Evolutionary conservation across 2,888 invertebrate genomes (phyloP), one percentile per base, ranked within the genome.

Genomic region (Euplexia lucipara): DNA sequence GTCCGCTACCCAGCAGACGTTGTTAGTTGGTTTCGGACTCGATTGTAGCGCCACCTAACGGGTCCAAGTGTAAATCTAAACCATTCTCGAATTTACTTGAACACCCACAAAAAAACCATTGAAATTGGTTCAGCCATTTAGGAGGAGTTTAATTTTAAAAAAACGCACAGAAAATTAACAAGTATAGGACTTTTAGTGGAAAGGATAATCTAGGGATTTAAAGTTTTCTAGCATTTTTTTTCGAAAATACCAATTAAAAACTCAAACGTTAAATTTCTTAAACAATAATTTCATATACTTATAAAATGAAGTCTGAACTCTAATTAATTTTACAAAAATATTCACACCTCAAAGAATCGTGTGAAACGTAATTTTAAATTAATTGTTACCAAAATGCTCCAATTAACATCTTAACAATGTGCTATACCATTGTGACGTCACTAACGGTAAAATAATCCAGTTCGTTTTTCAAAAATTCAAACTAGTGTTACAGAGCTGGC

Each of bases 351-450:
- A 49, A 49, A 78, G 37, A 73, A 51, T 62, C 5, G 37, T 75
- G 49, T 54, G 54, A 78, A 78, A 51, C 8, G 16, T 58, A 45
- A 48, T 53, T 64, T 45, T 45, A 44, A 77, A 70, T 61, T 61
- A 73, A 56, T 78, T 72, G 47, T 58, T 47, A 47, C 57, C 32
- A 54, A 72, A 78, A 66, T 37, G 78, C 78, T 66, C 78, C 67
- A 75, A 78, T 66, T 75, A 78, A 42, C 54, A 51, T 26, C 22
- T 18, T 60, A 73, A 65, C 60, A 53, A 54, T 57, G 81, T 80
- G 80, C 72, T 37, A 64, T 81, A 81, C 83, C 42, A 47, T 26
- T 44, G 45, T 78, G 67, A 80, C 75, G 83, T 78, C 78, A 69
- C 68, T 78, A 81, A 80, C 81, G 73, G 81, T 70, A 77, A 26